Base-by-base conservation (phyloP, 1,140 invertebrate species). In the Melanaphis sacchari region DNA sequence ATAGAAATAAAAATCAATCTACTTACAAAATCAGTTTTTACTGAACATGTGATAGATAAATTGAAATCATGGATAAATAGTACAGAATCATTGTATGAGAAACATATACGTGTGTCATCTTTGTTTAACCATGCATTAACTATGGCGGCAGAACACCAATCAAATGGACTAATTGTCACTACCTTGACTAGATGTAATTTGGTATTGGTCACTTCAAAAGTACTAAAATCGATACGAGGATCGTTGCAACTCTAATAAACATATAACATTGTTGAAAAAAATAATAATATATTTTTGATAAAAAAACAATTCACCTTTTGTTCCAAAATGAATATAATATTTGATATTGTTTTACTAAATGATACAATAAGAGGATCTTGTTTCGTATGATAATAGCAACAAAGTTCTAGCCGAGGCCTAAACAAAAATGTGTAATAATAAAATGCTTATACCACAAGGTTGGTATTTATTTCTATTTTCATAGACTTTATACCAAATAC, bases 321-420 rank as follows among this genome's bases (percentile, higher is more conserved):
- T 95, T 98, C 97, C 76, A 98, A 95, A 15, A 97, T 96, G 94
- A 97, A 96, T 87, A 98, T 96, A 93, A 97, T 96, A 95, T 97
- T 96, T 84, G 96, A 96, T 93, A 97, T 96, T 89, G 96, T 95
- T 94, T 96, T 95, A 95, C 97, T 96, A 94, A 97, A 97, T 94
- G 96, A 95, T 90, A 97, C 96, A 94, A 96, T 96, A 43, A 97
- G 94, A 46, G 97, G 97, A 95, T 97, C 97, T 94, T 96, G 97
- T 94, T 97, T 97, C 26, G 97, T 97, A 95, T 96, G 95, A 94
- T 96, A 96, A 94, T 96, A 97, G 94, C 96, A 96, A 40, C 96
- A 94, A 36, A 96, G 95, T 94, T 97, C 96, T 91, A 96, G 94
- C 95, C 96, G 96, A 91, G 95, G 95, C n/a, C 96, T 96, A 94